phyloP scores from a whole-genome alignment of 2,888 invertebrate species.

The Drosophila austrosaltans region DNA sequence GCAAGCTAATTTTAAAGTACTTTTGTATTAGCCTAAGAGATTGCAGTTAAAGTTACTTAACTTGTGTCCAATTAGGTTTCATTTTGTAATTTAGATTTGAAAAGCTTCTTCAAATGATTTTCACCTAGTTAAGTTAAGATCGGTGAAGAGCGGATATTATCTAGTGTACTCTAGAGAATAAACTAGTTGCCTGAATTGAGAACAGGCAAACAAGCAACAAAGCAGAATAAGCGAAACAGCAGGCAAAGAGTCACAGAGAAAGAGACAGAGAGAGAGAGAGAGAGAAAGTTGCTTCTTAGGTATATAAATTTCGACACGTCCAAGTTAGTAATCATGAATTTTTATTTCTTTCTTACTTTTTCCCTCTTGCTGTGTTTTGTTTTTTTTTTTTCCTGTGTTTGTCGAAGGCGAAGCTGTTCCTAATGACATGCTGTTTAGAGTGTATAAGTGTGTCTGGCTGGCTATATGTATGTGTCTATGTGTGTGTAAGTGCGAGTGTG shows the following conservation, averaged over 20 bases:
- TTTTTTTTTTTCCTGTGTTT: slow-evolving; percentile 35
- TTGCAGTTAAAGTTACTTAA: no score
- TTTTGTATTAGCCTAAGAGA: no score
- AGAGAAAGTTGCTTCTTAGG: not conserved
- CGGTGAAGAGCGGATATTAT: not conserved
- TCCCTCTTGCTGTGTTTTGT: slow-evolving; percentile 20
- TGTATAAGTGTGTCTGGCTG: slow-evolving; percentile 7
- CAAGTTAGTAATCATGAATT: slow-evolving; percentile 26
- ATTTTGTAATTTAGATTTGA: not conserved
- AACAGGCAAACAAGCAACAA: not conserved
- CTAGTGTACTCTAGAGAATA: not conserved
- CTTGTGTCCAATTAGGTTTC: not conserved
- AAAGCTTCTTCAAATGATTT: not conserved
- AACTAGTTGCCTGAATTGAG: slow-evolving; percentile 8
- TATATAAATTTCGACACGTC: slow-evolving; percentile 23
- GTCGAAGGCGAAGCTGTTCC: slow-evolving; percentile 35
- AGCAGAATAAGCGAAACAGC: not conserved
- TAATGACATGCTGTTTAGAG: slow-evolving; percentile 55
- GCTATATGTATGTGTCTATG: not conserved
- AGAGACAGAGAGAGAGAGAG: not conserved
- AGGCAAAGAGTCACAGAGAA: not conserved
- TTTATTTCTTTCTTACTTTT: slow-evolving; percentile 19
- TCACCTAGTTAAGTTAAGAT: not conserved
- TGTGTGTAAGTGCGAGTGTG: not conserved
- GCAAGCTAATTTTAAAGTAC: no score